Base-by-base conservation (phyloP, 2,113 vertebrate species). In the Eubucco bourcierii region DNA sequence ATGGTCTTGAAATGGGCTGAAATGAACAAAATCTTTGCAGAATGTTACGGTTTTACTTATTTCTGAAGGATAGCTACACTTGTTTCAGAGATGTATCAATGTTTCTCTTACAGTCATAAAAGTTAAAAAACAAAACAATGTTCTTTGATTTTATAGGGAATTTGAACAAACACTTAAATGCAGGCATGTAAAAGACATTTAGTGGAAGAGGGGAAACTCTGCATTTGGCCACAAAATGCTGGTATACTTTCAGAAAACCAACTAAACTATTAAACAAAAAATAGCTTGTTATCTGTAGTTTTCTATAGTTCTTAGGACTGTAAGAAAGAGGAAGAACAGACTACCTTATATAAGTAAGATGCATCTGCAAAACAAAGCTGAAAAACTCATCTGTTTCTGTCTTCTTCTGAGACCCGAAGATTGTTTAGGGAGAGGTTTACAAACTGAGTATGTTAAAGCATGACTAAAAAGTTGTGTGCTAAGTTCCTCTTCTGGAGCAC, bases 241-340 rank as follows among this genome's bases (percentile, higher is more conserved):
- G 66, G 37, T 34, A 52, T 2, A 2, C 9, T 75, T 68, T 68
- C 55, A 73, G 55, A 55, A 93, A 94, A 47, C 7, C 13, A 71
- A 7, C 10, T 11, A 68, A 19, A 60, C 68, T 66, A 14, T 76
- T 66, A 41, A 81, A 46, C 6, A 81, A 68, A 24, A 94, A 76
- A 33, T 33, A 53, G 10, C 16, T 28, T 12, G 4, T 59, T 75
- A 33, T 76, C 27, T 59, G 55, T 92, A 92, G 29, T 84, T 87
- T 80, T 76, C 86, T 17, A 8, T 39, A 44, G 13, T 87, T 86
- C 53, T 93, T 39, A 8, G 4, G 4, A 9, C 46, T 70, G 19
- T 78, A 59, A 72, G 61, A 89, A 95, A 84, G 61, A 84, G 70
- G 77, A 96, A 93, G 58, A 73, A 70, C 44, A 67, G 90, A 41